Conservation (phyloP, 2,113 vertebrate species). For the Ammodytes marinus region DNA sequence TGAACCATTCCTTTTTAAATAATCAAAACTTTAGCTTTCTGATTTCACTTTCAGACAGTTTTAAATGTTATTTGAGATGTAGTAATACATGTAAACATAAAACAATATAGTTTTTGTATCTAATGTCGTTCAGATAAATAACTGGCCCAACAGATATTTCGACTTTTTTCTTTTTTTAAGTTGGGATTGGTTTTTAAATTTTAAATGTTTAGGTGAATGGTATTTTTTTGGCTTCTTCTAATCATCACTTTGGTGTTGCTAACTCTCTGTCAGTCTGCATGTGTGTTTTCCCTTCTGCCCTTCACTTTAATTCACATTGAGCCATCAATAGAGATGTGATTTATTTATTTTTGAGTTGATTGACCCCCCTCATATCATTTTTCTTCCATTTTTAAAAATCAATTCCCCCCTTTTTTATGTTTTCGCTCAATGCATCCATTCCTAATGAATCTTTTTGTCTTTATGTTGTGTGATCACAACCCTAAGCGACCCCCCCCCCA, state of each 20-base stretch:
- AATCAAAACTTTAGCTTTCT: no score
- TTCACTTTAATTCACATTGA: constrained; percentile 21
- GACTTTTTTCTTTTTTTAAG: neutral
- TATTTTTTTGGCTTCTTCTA: constrained; percentile 18
- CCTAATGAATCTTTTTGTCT: constrained; percentile 53
- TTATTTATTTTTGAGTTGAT: neutral
- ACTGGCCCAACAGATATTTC: neutral
- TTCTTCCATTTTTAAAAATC: no score
- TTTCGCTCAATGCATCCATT: neutral
- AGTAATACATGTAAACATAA: neutral
- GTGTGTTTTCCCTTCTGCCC: constrained; percentile 59
- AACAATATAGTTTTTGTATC: neutral
- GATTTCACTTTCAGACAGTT: no score
- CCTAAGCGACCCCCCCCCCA: constrained; percentile 75
- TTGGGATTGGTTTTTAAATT: neutral
- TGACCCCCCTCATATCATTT: no score
- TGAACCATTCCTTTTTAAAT: no score
- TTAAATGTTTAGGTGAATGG: neutral
- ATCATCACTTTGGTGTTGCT: constrained; percentile 25
- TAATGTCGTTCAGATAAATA: neutral
- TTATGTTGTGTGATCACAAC: constrained; percentile 53
- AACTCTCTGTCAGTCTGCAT: constrained; percentile 81
- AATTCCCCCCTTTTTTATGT: neutral
- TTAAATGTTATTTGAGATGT: no score
- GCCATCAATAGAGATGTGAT: constrained; percentile 29